Conservation (phyloP, 2,797 vertebrate genomes). For the Neoniphon sammara region DNA sequence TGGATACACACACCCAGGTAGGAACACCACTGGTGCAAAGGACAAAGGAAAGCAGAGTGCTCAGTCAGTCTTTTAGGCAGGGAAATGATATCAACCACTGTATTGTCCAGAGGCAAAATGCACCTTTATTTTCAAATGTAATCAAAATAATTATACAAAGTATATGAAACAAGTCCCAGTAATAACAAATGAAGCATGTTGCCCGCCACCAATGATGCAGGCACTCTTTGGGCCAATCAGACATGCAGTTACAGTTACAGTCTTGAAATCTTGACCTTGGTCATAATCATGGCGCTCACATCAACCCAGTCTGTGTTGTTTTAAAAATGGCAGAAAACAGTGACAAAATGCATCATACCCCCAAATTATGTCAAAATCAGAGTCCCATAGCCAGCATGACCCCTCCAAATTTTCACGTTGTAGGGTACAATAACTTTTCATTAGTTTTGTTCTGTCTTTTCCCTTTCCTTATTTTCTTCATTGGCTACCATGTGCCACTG, state of each 20-base stretch:
- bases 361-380: no score
- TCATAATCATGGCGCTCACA: no score
- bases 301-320: not conserved
- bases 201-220: not conserved
- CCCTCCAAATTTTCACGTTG: no score
- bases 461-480: slow-evolving; percentile 1
- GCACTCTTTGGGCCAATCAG: slow-evolving; percentile 14
- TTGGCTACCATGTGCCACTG: slow-evolving; percentile 37
- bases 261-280: no score
- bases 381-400: no score
- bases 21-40: slow-evolving; percentile 6
- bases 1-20: slow-evolving; percentile 89
- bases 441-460: not conserved
- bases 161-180: not conserved
- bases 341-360: not conserved
- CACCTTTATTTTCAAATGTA: not conserved
- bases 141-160: not conserved
- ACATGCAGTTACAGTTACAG: no score
- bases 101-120: not conserved
- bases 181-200: not conserved
- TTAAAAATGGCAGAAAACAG: not conserved
- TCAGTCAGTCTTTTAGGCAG: no score
- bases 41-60: not conserved
- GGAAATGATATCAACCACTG: not conserved
- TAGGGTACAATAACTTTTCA: no score